Evolutionary conservation across 2,113 vertebrate genomes (phyloP).

Genomic region (Agelaius tricolor): DNA sequence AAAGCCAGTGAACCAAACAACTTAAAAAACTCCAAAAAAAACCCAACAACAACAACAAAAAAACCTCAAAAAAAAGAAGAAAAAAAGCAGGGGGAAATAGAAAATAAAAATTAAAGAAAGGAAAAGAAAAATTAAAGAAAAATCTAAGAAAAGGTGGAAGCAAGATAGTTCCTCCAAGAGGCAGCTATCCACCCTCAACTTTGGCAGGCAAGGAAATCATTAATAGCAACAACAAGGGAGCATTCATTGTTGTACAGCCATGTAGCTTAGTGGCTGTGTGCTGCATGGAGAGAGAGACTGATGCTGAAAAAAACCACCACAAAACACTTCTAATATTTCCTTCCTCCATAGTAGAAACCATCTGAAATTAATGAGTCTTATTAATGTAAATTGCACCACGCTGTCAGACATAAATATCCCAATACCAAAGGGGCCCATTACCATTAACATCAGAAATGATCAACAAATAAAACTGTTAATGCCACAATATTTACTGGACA

Average conservation of each 20-base stretch:
- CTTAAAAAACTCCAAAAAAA: accelerated
- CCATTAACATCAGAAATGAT: conserved; percentile 73
- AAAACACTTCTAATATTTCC: conserved; percentile 57
- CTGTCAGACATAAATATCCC: conserved; percentile 71
- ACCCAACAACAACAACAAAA: too few relatives aligned
- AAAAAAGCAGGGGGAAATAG: too few relatives aligned
- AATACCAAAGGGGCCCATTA: conserved; percentile 64
- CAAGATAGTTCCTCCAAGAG: background rate
- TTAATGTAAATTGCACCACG: conserved; percentile 68
- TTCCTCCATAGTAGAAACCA: conserved; percentile 45
- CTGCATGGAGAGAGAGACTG: background rate
- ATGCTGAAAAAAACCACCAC: background rate
- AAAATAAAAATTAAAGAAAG: background rate
- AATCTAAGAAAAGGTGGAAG: background rate
- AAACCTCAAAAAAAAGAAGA: accelerated
- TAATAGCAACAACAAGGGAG: conserved; percentile 55
- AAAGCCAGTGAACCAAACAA: background rate
- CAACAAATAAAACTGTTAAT: conserved; percentile 68
- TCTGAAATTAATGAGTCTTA: conserved; percentile 73
- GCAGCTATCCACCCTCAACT: background rate
- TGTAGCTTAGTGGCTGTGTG: background rate
- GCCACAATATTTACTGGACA: conserved; percentile 59
- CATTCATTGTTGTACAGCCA: conserved; percentile 23
- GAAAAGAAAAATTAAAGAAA: too few relatives aligned
- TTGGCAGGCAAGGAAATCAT: conserved; percentile 41